These are phyloP conservation scores for Coracopsis vasa DNA, from an alignment of 2,113 vertebrate species.

Conservation along the genomic window DNA sequence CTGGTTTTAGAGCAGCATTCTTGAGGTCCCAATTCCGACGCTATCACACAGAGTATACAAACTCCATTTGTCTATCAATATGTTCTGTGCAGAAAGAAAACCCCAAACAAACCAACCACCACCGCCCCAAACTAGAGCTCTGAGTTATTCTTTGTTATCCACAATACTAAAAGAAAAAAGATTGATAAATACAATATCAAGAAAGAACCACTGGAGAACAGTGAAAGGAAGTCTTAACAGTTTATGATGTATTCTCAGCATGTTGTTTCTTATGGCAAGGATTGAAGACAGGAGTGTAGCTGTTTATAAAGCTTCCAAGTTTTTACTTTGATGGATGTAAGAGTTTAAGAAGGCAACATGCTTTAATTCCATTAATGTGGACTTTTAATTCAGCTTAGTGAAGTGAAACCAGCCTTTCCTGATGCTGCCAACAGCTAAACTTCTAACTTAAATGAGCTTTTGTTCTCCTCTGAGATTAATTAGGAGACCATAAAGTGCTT, in stretches of 20 bases:
- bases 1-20: background rate
- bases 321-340: conserved; percentile 35
- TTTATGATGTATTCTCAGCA: background rate
- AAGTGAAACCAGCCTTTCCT: conserved; percentile 45
- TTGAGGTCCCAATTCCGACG: background rate
- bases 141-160: background rate
- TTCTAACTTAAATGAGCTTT: conserved; percentile 56
- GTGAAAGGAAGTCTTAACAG: background rate
- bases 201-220: background rate
- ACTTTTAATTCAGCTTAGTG: conserved; percentile 49
- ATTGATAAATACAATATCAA: background rate
- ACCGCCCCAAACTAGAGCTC: background rate
- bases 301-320: conserved; percentile 20
- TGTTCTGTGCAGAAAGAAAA: background rate
- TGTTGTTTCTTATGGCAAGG: background rate
- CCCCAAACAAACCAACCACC: background rate
- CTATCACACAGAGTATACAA: background rate
- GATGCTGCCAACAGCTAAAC: conserved; percentile 10
- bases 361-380: conserved; percentile 45
- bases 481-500: conserved; percentile 22
- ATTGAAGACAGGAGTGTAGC: background rate
- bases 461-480: conserved; percentile 57
- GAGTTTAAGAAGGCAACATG: background rate
- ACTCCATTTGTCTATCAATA: background rate
- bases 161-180: background rate